Conservation (phyloP, 1,140 invertebrate genomes). For the Nymphalis io region DNA sequence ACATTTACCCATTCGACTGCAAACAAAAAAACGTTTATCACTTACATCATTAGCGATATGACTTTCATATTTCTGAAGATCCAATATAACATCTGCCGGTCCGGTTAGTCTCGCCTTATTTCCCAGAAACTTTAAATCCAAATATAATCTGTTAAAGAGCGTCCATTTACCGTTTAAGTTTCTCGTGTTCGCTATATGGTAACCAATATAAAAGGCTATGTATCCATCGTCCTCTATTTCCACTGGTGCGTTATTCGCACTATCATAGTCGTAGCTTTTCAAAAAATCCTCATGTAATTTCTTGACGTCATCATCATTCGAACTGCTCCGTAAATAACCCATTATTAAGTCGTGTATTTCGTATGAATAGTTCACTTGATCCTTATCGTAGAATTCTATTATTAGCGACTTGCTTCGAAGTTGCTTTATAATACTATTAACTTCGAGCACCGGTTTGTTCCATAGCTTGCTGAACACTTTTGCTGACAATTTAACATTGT, state of each 20-base stretch:
- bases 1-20: too few species aligned
- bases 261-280: slow-evolving; percentile 63
- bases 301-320: slow-evolving; percentile 54
- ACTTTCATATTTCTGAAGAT: slow-evolving; percentile 68
- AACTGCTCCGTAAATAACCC: slow-evolving; percentile 58
- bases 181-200: slow-evolving; percentile 64
- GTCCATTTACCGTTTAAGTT: slow-evolving; percentile 59
- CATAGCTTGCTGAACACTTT: slow-evolving; percentile 65
- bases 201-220: slow-evolving; percentile 71
- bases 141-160: slow-evolving; percentile 66
- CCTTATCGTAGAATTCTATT: slow-evolving; percentile 58
- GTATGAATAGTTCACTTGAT: slow-evolving; percentile 65
- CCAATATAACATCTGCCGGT: slow-evolving; percentile 66
- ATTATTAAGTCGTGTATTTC: slow-evolving; percentile 73
- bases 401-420: slow-evolving; percentile 66
- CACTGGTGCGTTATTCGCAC: slow-evolving; percentile 44
- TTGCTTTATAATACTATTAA: slow-evolving; percentile 64
- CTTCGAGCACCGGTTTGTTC: slow-evolving; percentile 54
- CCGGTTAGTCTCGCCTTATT: slow-evolving; percentile 72
- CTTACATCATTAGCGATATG: slow-evolving; percentile 65
- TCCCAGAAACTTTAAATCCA: slow-evolving; percentile 73
- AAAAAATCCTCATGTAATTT: slow-evolving; percentile 64
- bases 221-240: slow-evolving; percentile 71
- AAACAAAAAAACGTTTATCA: slow-evolving; percentile 33
- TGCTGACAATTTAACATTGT: slow-evolving; percentile 65